phyloP scores from a whole-genome alignment of 2,113 vertebrate species.

The Dicaeum eximium region DNA sequence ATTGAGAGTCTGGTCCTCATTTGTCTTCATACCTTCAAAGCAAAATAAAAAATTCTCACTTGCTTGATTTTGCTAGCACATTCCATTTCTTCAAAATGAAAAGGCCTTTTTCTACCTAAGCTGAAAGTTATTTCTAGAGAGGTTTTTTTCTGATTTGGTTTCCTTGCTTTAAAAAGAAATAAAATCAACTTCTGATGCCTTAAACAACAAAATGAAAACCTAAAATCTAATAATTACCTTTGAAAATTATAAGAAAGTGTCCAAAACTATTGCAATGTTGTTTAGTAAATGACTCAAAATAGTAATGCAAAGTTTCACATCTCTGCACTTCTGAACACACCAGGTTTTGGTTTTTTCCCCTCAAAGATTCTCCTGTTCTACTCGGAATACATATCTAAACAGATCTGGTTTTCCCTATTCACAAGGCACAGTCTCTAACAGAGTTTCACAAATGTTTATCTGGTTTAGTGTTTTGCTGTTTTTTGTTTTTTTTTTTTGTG shows the following conservation, averaged over 20 bases:
- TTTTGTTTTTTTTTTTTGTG: neutral
- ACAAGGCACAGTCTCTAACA: neutral
- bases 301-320: neutral
- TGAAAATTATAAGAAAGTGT: neutral
- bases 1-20: neutral
- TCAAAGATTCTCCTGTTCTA: neutral
- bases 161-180: neutral
- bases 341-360: accelerated
- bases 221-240: neutral
- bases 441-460: neutral
- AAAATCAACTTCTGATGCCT: neutral
- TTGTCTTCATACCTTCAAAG: neutral
- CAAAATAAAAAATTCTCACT: neutral
- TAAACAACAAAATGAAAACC: neutral
- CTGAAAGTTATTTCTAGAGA: neutral
- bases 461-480: accelerated
- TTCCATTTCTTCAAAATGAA: neutral
- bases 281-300: neutral
- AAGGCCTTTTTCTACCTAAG: neutral
- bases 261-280: neutral
- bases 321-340: neutral
- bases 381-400: neutral
- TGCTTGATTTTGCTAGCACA: neutral
- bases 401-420: neutral
- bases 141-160: accelerated